A percentile compares a stretch with the other conserved stretches of the same genome.
Evolutionary conservation across 2,888 invertebrate genomes (phyloP).

Genomic region (Acrobasis suavella): DNA sequence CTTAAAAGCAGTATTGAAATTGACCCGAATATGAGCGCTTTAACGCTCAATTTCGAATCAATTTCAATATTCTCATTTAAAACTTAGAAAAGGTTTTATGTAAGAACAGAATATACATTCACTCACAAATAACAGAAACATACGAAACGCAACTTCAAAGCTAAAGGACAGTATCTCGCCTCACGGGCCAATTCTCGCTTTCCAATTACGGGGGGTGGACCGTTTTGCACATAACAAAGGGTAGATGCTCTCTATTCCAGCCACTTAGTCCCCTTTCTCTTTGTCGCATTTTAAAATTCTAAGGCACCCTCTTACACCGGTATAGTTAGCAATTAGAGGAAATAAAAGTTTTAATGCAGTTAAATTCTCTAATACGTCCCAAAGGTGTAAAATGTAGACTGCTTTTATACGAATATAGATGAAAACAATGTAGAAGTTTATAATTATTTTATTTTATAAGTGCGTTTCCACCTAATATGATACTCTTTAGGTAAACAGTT

Average conservation of each 20-base stretch:
- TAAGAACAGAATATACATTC: neutral
- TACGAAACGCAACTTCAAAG: constrained; percentile 48
- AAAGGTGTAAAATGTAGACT: neutral
- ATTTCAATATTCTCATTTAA: no score
- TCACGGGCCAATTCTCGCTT: constrained; percentile 60
- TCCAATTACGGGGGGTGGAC: constrained; percentile 55
- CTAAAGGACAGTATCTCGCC: constrained; percentile 50
- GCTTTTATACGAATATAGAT: neutral
- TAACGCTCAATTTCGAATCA: no score
- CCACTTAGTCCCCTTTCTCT: constrained; percentile 64
- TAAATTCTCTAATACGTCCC: neutral
- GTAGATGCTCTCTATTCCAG: constrained; percentile 57
- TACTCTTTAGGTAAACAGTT: no score
- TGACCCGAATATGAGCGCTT: no score
- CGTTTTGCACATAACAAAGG: constrained; percentile 59
- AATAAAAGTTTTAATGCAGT: constrained; percentile 4
- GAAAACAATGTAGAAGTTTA: no score
- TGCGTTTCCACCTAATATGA: no score
- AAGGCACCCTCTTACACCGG: constrained; percentile 35
- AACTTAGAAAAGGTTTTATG: neutral
- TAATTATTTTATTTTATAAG: no score
- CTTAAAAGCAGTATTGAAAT: no score
- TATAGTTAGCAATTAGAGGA: constrained; percentile 28
- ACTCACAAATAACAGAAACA: constrained; percentile 28
- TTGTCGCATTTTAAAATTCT: constrained; percentile 58